A percentile compares a stretch with the other conserved stretches of the same genome.
Evolutionary conservation across 2,113 vertebrate species (phyloP).

Genomic region (Rostratula benghalensis): DNA sequence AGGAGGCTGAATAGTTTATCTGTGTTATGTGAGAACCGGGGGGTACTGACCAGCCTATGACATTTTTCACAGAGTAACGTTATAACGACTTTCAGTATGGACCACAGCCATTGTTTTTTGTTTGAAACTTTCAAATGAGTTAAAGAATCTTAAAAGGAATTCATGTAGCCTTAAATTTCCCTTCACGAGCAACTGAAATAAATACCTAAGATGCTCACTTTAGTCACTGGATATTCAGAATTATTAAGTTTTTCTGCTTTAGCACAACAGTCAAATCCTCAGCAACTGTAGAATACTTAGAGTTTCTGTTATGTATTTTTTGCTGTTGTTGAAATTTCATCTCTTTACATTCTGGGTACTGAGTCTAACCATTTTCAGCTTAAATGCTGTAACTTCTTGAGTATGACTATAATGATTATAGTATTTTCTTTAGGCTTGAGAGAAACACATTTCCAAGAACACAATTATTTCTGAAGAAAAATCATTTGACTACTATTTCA

Average conservation of each 20-base stretch:
- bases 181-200: neutral
- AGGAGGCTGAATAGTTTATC: slow-evolving; percentile 25
- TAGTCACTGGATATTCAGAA: neutral
- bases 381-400: neutral
- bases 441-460: neutral
- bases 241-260: neutral
- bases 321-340: neutral
- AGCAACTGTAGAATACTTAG: neutral
- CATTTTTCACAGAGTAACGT: neutral
- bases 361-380: neutral
- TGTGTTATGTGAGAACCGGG: neutral
- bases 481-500: neutral
- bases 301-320: neutral
- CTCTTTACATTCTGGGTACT: neutral
- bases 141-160: neutral
- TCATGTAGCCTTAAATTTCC: neutral
- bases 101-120: neutral
- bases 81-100: neutral
- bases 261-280: neutral
- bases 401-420: neutral
- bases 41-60: neutral
- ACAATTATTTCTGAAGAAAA: neutral
- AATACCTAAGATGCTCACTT: neutral
- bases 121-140: neutral
- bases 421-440: neutral